A percentile compares a stretch with the other conserved stretches of the same genome.
These are phyloP conservation scores for Phylloscopus trochilus DNA, from an alignment of 2,113 vertebrate genomes.

Conservation along the genomic window DNA sequence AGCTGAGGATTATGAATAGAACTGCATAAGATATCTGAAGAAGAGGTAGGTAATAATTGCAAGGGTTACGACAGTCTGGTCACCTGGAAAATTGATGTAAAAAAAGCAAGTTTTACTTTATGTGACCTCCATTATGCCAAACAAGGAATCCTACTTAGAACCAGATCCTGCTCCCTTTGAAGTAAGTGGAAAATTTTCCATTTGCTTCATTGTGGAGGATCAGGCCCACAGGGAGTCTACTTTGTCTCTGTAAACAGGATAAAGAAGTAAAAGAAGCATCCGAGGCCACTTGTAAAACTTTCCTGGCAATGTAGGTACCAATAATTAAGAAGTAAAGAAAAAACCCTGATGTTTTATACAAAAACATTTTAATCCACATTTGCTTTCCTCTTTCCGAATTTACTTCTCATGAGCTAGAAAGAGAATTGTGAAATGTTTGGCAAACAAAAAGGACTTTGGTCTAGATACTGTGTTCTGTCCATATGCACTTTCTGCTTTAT, in stretches of 20 bases:
- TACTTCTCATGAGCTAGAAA: background rate
- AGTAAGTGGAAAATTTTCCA: conserved; percentile 42
- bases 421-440: conserved; percentile 38
- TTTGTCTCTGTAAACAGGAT: conserved; percentile 49
- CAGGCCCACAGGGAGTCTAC: conserved; percentile 5
- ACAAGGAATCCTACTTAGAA: conserved; percentile 5
- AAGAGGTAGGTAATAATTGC: conserved; percentile 28
- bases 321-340: conserved; percentile 7
- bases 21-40: conserved; percentile 20
- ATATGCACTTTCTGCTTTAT: background rate
- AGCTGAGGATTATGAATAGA: conserved; percentile 30
- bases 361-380: conserved; percentile 9
- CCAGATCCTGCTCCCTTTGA: conserved; percentile 27
- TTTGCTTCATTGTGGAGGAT: conserved; percentile 17
- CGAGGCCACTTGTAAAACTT: conserved; percentile 19
- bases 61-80: background rate
- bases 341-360: background rate
- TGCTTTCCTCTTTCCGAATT: background rate
- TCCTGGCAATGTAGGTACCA: conserved; percentile 39
- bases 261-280: conserved; percentile 47
- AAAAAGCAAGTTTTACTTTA: conserved; percentile 40
- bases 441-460: conserved; percentile 17
- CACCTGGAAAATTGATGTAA: conserved; percentile 2
- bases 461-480: background rate
- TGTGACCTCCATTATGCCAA: conserved; percentile 17